Evolutionary conservation across 2,888 invertebrate genomes (phyloP).

Genomic region (Eristalis arbustorum): DNA sequence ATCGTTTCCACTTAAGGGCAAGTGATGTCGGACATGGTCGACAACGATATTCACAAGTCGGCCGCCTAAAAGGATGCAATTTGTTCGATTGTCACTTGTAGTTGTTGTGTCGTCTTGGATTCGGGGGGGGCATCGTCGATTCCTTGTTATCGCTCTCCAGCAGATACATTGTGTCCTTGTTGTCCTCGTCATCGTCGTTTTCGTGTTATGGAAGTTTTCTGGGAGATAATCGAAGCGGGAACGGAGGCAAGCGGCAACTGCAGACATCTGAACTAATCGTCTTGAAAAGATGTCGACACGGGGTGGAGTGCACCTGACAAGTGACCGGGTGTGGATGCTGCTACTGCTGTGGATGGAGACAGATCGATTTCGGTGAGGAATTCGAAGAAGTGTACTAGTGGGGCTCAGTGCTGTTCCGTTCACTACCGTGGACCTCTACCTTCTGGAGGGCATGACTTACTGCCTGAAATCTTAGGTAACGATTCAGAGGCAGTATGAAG

Average conservation of each 20-base stretch:
- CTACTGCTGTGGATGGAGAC: neutral
- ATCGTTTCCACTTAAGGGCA: slow-evolving; percentile 68
- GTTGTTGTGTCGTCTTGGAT: neutral
- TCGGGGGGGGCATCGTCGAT: neutral
- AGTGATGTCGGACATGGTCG: slow-evolving; percentile 69
- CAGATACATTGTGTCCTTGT: neutral
- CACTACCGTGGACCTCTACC: too few species aligned
- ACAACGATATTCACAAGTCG: slow-evolving; percentile 61
- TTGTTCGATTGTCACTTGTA: slow-evolving; percentile 64
- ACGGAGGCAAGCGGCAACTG: neutral
- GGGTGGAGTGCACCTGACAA: neutral
- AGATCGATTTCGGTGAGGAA: neutral
- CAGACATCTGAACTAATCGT: slow-evolving; percentile 22
- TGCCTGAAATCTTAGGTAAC: too few species aligned
- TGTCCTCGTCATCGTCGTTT: neutral
- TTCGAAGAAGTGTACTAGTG: neutral
- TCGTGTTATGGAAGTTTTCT: slow-evolving; percentile 25
- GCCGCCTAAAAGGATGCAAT: slow-evolving; percentile 58
- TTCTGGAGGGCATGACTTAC: too few species aligned
- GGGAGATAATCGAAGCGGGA: slow-evolving; percentile 31
- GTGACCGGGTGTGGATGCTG: neutral
- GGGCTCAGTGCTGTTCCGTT: neutral
- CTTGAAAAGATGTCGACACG: neutral
- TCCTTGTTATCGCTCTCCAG: neutral
- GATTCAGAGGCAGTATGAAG: too few species aligned